These are phyloP conservation scores for Neolamprologus kungweensis DNA, from an alignment of 2,113 vertebrate genomes.

Conservation along the genomic window DNA sequence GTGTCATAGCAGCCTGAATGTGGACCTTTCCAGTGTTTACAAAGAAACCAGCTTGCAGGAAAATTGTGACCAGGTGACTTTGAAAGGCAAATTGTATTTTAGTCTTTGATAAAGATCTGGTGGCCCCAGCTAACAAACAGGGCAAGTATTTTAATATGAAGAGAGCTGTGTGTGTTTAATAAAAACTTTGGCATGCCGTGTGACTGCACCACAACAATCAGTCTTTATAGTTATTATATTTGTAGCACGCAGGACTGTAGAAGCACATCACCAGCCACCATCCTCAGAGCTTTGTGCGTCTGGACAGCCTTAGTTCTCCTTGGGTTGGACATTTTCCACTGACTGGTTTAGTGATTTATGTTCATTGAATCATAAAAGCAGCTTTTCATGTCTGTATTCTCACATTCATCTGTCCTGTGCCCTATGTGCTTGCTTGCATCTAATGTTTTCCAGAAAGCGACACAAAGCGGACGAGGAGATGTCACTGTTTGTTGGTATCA, in stretches of 20 bases:
- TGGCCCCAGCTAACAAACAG: background rate
- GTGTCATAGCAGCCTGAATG: background rate
- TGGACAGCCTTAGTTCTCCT: background rate
- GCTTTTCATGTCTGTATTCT: background rate
- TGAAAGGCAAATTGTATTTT: background rate
- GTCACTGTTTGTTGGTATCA: background rate
- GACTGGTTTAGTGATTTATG: accelerated
- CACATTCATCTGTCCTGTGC: background rate
- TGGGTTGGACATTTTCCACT: background rate
- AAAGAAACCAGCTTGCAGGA: background rate
- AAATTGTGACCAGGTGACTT: background rate
- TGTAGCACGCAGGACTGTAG: background rate
- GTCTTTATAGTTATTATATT: background rate
- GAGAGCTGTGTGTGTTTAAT: background rate
- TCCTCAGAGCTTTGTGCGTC: background rate
- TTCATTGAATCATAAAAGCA: background rate
- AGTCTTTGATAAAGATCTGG: background rate
- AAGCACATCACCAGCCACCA: background rate
- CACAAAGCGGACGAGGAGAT: background rate
- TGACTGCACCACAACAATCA: background rate
- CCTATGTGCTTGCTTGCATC: background rate
- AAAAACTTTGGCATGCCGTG: background rate
- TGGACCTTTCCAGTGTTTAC: background rate
- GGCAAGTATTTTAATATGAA: background rate
- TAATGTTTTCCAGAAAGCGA: background rate